Base-by-base conservation (phyloP, 2,888 invertebrate species). In the Cyclophora punctaria region DNA sequence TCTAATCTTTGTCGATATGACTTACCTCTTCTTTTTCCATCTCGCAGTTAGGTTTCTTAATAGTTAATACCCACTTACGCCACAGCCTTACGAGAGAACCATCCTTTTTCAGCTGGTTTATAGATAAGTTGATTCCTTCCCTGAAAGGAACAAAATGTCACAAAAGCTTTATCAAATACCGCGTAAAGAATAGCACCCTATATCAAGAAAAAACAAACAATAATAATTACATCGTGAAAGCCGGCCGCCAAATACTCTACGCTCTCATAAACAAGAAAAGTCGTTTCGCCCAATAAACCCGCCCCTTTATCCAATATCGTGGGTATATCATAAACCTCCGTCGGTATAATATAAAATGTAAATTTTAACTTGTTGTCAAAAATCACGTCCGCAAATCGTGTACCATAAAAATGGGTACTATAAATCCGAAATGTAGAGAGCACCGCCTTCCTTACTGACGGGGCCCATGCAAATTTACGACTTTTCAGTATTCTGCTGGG, bases 111-210 rank as follows among this genome's bases (percentile, higher is more conserved):
- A 98, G 88, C 58, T 94, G 93, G 49, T 98, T 89, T 43, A 99
- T 96, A 3, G 96, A 98, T 69, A 98, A 88, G 86, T 98, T 99
- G 55, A 99, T 94, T 58, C 94, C 93, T 78, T 97, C 96, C 77
- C 99, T 99, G 90, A 37, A 37, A 5, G 4, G 37, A 5, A 37
- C 37, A 37, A 37, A 37, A 37, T 37, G 37, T 37, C 37, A 20
- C 20, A 20, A 20, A n/a, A 20, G 1, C 37, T 37, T 37, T 37
- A 37, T 20, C 37, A 37, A 37, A 37, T 37, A 4, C 5, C 4
- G 5, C 5, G 37, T 37, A 5, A 37, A 37, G 4, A 37, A 20
- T 20, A 20, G 2, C 20, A 20, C 20, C 20, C 20, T 20, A 20
- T 20, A 20, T 20, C 20, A 20, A 20, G 20, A 20, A 20, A 20